A percentile compares a stretch with the other conserved stretches of the same genome.
These are phyloP conservation scores for Ptilodon capucinus DNA, from an alignment of 2,888 invertebrate genomes.

Conservation along the genomic window DNA sequence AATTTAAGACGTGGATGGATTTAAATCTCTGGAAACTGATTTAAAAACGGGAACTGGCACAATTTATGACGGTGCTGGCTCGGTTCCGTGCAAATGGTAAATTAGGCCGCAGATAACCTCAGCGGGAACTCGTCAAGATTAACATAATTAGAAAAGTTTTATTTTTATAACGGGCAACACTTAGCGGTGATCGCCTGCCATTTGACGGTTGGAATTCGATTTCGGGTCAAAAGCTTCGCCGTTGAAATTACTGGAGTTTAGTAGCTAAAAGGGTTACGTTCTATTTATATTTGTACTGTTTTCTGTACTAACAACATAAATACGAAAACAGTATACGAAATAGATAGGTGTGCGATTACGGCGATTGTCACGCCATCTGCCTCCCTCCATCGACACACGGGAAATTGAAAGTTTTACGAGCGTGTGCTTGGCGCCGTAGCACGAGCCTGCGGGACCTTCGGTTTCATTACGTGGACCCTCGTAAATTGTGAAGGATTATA, in stretches of 20 bases:
- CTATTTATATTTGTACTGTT: too few relatives aligned
- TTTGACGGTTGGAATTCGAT: background rate
- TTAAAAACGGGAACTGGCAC: background rate
- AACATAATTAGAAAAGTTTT: background rate
- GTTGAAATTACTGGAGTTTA: too few relatives aligned
- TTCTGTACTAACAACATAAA: too few relatives aligned
- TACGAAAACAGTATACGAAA: too few relatives aligned
- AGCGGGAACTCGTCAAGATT: background rate
- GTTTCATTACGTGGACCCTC: slow-evolving; percentile 6
- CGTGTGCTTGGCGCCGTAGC: slow-evolving; percentile 11
- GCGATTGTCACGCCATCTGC: background rate
- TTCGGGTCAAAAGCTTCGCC: background rate
- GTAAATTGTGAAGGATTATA: slow-evolving; percentile 10
- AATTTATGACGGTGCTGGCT: background rate
- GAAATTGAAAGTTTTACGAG: slow-evolving; percentile 16
- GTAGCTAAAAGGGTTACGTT: too few relatives aligned
- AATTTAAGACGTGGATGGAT: too few relatives aligned
- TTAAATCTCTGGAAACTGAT: background rate
- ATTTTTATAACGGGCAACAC: background rate
- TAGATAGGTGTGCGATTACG: background rate
- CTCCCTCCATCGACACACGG: background rate
- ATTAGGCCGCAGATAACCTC: background rate
- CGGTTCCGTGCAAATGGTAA: background rate
- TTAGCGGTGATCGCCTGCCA: background rate
- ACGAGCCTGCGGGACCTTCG: background rate